Percentiles rank a stretch among this genome's conserved stretches.
These are phyloP conservation scores for Xiphorhynchus elegans DNA, from an alignment of 2,113 vertebrate species.

Conservation along the genomic window DNA sequence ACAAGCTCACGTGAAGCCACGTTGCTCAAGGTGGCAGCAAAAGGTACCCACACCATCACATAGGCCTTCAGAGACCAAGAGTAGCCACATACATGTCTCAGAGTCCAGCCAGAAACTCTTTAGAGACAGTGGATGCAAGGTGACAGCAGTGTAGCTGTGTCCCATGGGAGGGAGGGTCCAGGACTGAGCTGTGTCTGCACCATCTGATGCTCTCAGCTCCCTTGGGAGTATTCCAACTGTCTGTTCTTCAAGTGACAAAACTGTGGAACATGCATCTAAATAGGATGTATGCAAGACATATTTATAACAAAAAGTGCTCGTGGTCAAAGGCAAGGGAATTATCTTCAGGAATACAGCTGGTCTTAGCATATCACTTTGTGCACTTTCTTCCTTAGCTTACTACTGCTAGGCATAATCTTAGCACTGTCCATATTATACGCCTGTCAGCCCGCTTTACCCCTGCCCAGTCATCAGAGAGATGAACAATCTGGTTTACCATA, in stretches of 20 bases:
- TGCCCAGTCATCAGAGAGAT: background rate
- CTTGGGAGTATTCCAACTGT: background rate
- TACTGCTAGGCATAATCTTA: background rate
- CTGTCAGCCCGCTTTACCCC: background rate
- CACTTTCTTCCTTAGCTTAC: background rate
- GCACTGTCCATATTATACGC: background rate
- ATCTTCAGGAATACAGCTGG: background rate
- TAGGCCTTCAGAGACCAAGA: background rate
- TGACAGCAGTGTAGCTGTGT: accelerated
- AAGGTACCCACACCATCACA: background rate
- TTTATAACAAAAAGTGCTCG: background rate
- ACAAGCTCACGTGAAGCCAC: background rate
- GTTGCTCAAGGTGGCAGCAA: background rate
- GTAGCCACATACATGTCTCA: background rate
- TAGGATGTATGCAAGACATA: background rate
- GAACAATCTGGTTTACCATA: background rate
- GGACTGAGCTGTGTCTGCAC: background rate
- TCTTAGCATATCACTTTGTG: background rate
- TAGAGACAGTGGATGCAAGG: background rate
- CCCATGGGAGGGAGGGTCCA: background rate
- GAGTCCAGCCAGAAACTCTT: background rate
- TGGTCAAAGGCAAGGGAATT: background rate
- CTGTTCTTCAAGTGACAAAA: background rate
- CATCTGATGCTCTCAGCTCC: background rate
- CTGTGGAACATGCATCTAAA: background rate